These are phyloP conservation scores for Lissocephala sabroskyi DNA, from an alignment of 2,888 invertebrate genomes.

Conservation along the genomic window DNA sequence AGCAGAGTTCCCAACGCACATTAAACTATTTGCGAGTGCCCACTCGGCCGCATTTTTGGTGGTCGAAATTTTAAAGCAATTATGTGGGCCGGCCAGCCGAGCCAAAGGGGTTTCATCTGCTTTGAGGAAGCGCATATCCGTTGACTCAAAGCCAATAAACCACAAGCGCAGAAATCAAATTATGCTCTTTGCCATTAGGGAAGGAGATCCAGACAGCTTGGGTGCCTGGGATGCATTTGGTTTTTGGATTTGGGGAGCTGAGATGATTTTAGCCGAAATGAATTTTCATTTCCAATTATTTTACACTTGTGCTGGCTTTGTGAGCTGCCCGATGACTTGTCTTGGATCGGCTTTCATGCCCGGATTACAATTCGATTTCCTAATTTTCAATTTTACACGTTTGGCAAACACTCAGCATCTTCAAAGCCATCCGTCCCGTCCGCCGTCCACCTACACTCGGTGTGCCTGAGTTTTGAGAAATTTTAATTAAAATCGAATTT, in stretches of 20 bases:
- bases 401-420: constrained; percentile 57
- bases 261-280: constrained; percentile 45
- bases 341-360: not conserved
- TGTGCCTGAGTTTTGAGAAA: constrained; percentile 47
- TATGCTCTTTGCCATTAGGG: no score
- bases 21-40: constrained; percentile 47
- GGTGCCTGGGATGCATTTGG: no score
- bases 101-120: no score
- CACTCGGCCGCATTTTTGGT: constrained; percentile 34
- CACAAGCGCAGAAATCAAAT: no score
- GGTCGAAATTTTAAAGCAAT: constrained; percentile 48
- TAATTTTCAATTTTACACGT: constrained; percentile 64
- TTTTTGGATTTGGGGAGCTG: no score
- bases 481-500: constrained; percentile 64
- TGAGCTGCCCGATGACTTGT: constrained; percentile 26
- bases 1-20: constrained; percentile 33
- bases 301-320: constrained; percentile 58
- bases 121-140: no score
- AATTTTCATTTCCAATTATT: constrained; percentile 63
- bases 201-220: no score
- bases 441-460: constrained; percentile 2
- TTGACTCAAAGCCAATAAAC: no score
- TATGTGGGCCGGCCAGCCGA: constrained; percentile 31
- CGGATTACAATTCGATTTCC: constrained; percentile 57
- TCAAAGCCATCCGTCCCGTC: constrained; percentile 23